Conservation (phyloP, 64 coral and sea anemone genomes). For the Porites lutea region DNA sequence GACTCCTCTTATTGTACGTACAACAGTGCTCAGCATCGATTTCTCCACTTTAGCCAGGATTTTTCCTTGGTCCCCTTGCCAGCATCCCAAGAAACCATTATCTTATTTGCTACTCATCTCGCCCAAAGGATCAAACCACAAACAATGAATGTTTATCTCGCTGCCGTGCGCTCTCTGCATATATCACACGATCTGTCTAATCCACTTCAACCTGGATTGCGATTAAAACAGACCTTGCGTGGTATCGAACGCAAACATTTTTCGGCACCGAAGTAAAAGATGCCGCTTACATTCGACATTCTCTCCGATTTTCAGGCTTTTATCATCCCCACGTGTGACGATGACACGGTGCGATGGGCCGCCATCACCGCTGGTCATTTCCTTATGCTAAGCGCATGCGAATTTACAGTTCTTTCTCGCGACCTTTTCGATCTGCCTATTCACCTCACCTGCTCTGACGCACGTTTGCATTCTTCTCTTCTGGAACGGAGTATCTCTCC, state of each 20-base stretch:
- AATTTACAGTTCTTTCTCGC: too few species aligned
- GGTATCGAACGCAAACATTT: constrained; percentile 19
- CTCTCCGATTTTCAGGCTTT: background rate
- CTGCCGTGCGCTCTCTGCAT: constrained; percentile 10
- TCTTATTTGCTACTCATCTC: constrained; percentile 18
- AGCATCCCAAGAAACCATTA: constrained; percentile 12
- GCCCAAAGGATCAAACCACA: constrained; percentile 13
- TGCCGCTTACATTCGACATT: constrained; percentile 2
- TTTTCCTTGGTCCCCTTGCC: background rate
- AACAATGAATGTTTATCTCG: constrained; percentile 12
- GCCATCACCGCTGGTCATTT: constrained; percentile 22
- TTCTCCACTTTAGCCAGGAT: constrained; percentile 5
- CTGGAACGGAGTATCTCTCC: constrained; percentile 1
- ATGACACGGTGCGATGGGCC: constrained; percentile 13
- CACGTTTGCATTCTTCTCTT: background rate
- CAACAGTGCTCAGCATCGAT: background rate
- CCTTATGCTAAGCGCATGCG: background rate
- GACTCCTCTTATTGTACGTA: background rate
- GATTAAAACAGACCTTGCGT: constrained; percentile 14
- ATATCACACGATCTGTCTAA: background rate
- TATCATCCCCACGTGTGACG: background rate
- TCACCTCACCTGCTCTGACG: background rate
- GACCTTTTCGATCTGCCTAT: background rate
- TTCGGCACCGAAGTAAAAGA: background rate
- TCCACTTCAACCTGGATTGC: background rate